Evolutionary conservation across 2,113 vertebrate genomes (phyloP).

Genomic region (Benitochromis conjunctus): DNA sequence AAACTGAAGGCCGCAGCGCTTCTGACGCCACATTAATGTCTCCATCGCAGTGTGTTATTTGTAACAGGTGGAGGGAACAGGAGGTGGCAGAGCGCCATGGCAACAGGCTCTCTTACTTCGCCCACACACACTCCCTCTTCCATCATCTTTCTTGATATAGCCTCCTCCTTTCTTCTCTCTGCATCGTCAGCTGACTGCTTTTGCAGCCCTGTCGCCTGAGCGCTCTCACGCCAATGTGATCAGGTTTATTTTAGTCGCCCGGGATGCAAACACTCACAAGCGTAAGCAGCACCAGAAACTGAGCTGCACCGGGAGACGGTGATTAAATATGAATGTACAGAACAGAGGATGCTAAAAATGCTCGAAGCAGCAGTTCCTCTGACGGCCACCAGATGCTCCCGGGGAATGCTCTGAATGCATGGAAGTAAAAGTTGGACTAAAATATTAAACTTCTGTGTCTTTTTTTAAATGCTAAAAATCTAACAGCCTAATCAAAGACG

Average conservation of each 20-base stretch:
- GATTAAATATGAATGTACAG: neutral
- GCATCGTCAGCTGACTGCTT: neutral
- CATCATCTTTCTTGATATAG: neutral
- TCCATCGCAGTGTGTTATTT: neutral
- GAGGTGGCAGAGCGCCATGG: conserved; percentile 43
- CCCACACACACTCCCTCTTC: conserved; percentile 7
- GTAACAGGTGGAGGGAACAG: conserved; percentile 40
- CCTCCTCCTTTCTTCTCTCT: neutral
- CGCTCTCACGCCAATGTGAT: neutral
- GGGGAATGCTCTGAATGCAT: neutral
- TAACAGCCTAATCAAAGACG: neutral
- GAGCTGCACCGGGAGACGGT: neutral
- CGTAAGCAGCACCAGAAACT: neutral
- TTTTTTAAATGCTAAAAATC: neutral
- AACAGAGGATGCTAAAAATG: neutral
- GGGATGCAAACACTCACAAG: neutral
- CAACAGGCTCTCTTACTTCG: conserved; percentile 30
- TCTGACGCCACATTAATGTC: neutral
- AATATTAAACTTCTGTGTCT: neutral
- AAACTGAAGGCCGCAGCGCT: neutral
- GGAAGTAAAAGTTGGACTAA: neutral
- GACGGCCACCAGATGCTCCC: neutral
- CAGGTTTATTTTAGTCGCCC: neutral
- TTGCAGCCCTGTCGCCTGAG: neutral
- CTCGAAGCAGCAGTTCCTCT: fast-evolving